Base-by-base conservation (phyloP, 2,888 invertebrate genomes). In the Diogma glabrata region DNA sequence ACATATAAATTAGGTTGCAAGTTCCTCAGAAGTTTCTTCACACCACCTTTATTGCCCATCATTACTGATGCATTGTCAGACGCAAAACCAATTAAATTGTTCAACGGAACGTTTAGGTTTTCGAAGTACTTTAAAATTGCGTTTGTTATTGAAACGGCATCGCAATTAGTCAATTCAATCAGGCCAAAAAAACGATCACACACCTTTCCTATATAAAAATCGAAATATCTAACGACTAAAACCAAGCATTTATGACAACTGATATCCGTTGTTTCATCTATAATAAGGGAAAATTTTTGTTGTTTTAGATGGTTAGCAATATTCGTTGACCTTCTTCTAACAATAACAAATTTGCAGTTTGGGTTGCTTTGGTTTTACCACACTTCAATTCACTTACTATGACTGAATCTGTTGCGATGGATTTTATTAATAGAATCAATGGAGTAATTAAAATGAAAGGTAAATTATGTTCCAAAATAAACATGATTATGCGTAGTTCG, bases 61-160 rank as follows among this genome's bases (percentile, higher is more conserved):
- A 62, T 61, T 12, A 59, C 59, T 8, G 54, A 53, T 1, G 60
- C 60, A 54, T 59, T 60, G 52, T 63, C 61, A 47, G 60, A 57
- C 14, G 56, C 59, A 51, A 61, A 59, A 14, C 60, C 61, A 17
- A 60, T 55, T 30, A 61, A 49, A 53, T 60, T 60, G 33, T 53
- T 28, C 12, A 55, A 26, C 16, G 51, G 52, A 30, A 57, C 43
- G 8, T 50, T 20, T 22, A 38, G 10, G 14, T 33, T 14, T 23
- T 62, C n/a, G 12, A 38, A 38, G 16, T 38, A 38, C 8, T 38
- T 17, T 38, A 16, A 14, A 10, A 14, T 16, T 2, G 16, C 19
- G 8, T 38, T 19, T 19, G 8, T 9, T 16, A 38, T 38, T 19
- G 17, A 19, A 19, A 19, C 19, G 19, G 38, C 19, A 17, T 16